phyloP scores from a whole-genome alignment of 23 tunicate species.

The Ascidia mentula region DNA sequence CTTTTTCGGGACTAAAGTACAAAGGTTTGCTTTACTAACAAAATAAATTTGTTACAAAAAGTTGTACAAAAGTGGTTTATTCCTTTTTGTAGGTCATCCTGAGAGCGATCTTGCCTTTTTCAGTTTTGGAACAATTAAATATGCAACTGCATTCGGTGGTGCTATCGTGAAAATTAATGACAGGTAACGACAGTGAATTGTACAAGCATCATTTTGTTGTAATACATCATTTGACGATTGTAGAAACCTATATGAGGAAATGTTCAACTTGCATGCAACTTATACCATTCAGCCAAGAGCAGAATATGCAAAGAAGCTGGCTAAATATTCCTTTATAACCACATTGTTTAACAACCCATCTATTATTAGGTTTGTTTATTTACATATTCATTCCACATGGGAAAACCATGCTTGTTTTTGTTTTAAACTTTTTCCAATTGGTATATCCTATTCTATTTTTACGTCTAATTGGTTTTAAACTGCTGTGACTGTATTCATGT shows the following conservation, averaged over 20 bases:
- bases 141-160: conserved; percentile 63
- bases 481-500: no score
- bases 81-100: conserved; percentile 37
- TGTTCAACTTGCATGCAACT: conserved; percentile 17
- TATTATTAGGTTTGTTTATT: conserved; percentile 44
- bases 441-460: no score
- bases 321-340: conserved; percentile 38
- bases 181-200: conserved; percentile 23
- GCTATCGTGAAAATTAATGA: conserved; percentile 41
- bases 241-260: conserved; percentile 30
- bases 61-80: no score
- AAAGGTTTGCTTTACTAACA: conserved; percentile 17
- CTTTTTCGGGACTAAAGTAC: conserved; percentile 42
- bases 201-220: not conserved
- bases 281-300: conserved; percentile 40
- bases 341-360: conserved; percentile 23
- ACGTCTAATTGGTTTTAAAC: no score
- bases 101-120: conserved; percentile 48
- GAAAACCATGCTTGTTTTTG: no score
- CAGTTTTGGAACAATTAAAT: conserved; percentile 66
- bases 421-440: no score
- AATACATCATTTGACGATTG: conserved; percentile 26
- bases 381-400: no score
- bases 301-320: conserved; percentile 45
- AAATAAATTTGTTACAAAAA: not conserved